A percentile compares a stretch with the other conserved stretches of the same genome.
Conservation (phyloP, 2,797 vertebrate genomes). For the Siniperca obscura region DNA sequence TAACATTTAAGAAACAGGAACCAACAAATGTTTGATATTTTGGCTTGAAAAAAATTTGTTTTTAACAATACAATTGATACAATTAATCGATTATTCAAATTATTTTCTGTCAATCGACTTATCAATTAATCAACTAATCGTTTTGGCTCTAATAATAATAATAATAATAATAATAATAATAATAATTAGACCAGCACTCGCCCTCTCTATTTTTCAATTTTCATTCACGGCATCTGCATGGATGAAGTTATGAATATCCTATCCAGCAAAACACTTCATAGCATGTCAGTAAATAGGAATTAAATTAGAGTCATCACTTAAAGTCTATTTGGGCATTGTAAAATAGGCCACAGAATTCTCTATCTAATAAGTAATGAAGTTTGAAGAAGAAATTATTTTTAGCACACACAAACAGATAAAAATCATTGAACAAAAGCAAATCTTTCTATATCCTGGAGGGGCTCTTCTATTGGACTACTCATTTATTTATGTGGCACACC, state of each 20-base stretch:
- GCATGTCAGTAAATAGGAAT: constrained; percentile 9
- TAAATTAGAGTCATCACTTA: not conserved
- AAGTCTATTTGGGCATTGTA: not conserved
- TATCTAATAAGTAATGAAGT: constrained; percentile 29
- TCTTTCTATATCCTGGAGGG: constrained; percentile 10
- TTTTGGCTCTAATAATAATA: not conserved
- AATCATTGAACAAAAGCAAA: constrained; percentile 19
- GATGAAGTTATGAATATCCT: not conserved
- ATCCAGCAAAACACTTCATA: not conserved
- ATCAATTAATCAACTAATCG: not conserved
- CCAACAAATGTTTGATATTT: not conserved
- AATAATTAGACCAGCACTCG: not conserved
- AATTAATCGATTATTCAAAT: not conserved
- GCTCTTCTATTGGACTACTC: constrained; percentile 33
- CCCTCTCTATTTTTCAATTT: not conserved
- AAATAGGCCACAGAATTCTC: constrained; percentile 40
- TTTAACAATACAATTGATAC: too few relatives aligned
- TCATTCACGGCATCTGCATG: not conserved
- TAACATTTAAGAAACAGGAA: not conserved
- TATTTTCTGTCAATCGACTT: not conserved
- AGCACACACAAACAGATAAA: not conserved
- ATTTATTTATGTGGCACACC: constrained; percentile 56
- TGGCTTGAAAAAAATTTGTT: not conserved
- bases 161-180: not conserved
- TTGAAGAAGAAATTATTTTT: not conserved